These are phyloP conservation scores for Corella eumyota DNA, from an alignment of 23 tunicate genomes.

Conservation along the genomic window DNA sequence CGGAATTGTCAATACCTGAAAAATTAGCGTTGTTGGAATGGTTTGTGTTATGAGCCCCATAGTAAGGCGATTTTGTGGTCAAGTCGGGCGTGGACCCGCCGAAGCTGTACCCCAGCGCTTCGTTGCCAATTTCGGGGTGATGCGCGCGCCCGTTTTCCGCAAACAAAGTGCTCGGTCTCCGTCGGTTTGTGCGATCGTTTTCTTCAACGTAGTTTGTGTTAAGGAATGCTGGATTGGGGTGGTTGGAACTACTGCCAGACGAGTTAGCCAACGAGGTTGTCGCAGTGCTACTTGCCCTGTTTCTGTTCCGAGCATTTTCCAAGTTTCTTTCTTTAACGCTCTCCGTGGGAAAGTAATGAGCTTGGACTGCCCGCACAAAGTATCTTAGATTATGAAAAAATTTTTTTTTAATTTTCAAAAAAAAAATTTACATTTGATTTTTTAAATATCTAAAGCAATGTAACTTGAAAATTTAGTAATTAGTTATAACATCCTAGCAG, in stretches of 20 bases:
- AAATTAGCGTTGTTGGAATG: background rate
- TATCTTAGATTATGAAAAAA: constrained; percentile 33
- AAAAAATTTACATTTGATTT: background rate
- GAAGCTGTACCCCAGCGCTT: background rate
- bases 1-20: background rate
- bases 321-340: constrained; percentile 50
- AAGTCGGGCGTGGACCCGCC: constrained; percentile 58
- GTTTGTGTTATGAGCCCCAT: constrained; percentile 20
- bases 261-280: constrained; percentile 17
- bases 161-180: background rate
- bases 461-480: no score
- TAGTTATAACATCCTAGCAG: no score
- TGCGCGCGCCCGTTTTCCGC: background rate
- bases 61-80: constrained; percentile 24
- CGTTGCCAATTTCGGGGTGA: background rate
- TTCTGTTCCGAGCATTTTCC: constrained; percentile 14
- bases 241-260: constrained; percentile 37
- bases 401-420: background rate
- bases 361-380: constrained; percentile 57
- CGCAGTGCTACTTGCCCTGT: background rate
- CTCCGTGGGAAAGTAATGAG: constrained; percentile 56
- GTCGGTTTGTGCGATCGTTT: background rate
- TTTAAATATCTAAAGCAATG: no score
- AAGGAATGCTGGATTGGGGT: constrained; percentile 45
- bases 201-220: background rate